Percentiles rank a stretch among this genome's conserved stretches.
Evolutionary conservation across 2,113 vertebrate genomes (phyloP).

Genomic region (Bungarus multicinctus): DNA sequence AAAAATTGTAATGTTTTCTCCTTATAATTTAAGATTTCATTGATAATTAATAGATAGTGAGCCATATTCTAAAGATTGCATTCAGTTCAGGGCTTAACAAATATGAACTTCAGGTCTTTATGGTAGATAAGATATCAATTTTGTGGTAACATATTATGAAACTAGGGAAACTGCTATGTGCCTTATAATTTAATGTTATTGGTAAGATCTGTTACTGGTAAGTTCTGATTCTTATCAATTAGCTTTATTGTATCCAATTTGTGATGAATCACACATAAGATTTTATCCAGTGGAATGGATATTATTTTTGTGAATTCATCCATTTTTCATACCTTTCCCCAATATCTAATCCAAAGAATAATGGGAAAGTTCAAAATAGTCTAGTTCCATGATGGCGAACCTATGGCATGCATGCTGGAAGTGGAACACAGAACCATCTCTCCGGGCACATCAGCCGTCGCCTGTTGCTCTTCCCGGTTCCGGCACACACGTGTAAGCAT

Average conservation of each 20-base stretch:
- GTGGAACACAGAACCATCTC: too few relatives aligned
- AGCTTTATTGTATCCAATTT: not conserved
- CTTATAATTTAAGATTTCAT: not conserved
- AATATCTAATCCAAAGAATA: not conserved
- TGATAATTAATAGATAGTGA: not conserved
- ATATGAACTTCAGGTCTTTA: not conserved
- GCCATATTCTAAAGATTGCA: not conserved
- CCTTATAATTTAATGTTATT: not conserved
- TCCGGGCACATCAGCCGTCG: too few relatives aligned
- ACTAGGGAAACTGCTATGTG: not conserved
- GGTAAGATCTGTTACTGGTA: not conserved
- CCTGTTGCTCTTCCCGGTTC: too few relatives aligned
- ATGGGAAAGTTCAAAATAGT: not conserved
- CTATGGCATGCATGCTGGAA: too few relatives aligned
- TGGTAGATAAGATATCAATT: not conserved
- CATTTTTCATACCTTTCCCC: not conserved
- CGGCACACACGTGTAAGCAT: too few relatives aligned
- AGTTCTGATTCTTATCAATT: not conserved
- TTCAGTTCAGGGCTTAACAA: not conserved
- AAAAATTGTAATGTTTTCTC: not conserved
- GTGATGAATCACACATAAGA: not conserved
- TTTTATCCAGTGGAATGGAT: not conserved
- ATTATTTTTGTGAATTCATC: not conserved
- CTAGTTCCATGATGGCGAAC: not conserved
- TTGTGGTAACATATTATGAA: not conserved